Evolutionary conservation across 2,797 vertebrate species (phyloP), one percentile per base, ranked within the genome.

Genomic region (Chiloscyllium punctatum): DNA sequence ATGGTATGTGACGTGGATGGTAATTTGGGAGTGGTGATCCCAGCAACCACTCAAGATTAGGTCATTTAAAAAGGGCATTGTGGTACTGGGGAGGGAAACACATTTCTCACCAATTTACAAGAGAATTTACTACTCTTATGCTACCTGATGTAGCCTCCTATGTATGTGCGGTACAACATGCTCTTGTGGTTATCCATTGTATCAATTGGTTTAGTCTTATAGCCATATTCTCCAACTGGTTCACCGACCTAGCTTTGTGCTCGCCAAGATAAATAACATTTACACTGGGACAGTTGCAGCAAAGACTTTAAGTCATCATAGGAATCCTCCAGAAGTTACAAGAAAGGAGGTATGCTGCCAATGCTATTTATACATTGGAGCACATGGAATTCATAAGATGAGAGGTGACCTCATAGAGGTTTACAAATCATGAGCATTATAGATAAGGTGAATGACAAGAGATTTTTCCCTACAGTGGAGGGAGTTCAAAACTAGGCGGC

Each of bases 111-210:
- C 62, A n/a, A n/a, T 62, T 62, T 48, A 48, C 87, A 8, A 30
- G 86, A 88, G 27, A 88, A 57, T 90, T 90, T 62, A 57, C 62
- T 90, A 15, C 87, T 90, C 87, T 90, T 90, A 13, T 27, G n/a
- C 15, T 18, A n/a, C 4, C 30, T 62, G 13, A 57, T 62, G 87
- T 57, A n/a, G 53, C 53, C 53, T 62, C 53, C 42, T 48, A 42
- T 3, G 42, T 51, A 53, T 4, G 42, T 13, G 33, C 53, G 62
- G 87, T 57, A 62, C 30, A 90, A 5, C 1, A 18, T 90, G 87
- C 23, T n/a, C 9, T 33, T 4, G 87, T 66, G 53, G 33, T 90
- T 84, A 42, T 84, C 79, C 79, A 82, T 82, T 82, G 27, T 57
- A 57, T 15, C 13, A 33, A 57, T 88, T 9, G 27, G 57, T 62